Evolutionary conservation across 1,140 invertebrate genomes (phyloP).

Genomic region (Lepidurus couesii): DNA sequence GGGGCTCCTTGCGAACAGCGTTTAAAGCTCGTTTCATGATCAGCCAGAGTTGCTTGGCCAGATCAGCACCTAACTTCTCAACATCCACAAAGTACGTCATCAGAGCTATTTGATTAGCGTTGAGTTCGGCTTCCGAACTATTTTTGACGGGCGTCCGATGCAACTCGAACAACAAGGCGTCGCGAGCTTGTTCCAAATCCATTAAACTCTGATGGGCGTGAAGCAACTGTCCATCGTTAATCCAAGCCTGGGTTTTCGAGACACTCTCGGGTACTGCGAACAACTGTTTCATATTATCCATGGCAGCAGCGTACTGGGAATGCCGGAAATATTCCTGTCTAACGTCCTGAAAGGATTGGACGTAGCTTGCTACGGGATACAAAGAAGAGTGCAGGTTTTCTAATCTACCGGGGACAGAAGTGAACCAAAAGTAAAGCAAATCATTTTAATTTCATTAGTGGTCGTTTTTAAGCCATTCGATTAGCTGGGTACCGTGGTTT

Average conservation of each 20-base stretch:
- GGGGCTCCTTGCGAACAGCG: slow-evolving; percentile 89
- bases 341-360: slow-evolving; percentile 62
- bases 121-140: neutral
- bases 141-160: slow-evolving; percentile 56
- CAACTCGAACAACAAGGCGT: slow-evolving; percentile 90
- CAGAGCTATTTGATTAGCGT: slow-evolving; percentile 46
- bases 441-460: neutral
- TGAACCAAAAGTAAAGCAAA: neutral
- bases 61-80: slow-evolving; percentile 76
- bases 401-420: neutral
- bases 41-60: slow-evolving; percentile 55
- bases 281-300: slow-evolving; percentile 96
- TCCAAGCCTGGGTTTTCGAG: slow-evolving; percentile 86
- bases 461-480: neutral
- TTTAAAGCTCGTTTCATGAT: slow-evolving; percentile 85
- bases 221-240: slow-evolving; percentile 89
- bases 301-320: slow-evolving; percentile 92
- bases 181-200: slow-evolving; percentile 91
- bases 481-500: slow-evolving; percentile 56
- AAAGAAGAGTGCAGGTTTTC: neutral
- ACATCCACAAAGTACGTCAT: slow-evolving; percentile 96
- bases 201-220: slow-evolving; percentile 91
- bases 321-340: slow-evolving; percentile 88
- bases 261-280: slow-evolving; percentile 96
- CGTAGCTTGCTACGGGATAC: neutral